Conservation (phyloP, 2,113 vertebrate species). For the Megaleporinus macrocephalus region DNA sequence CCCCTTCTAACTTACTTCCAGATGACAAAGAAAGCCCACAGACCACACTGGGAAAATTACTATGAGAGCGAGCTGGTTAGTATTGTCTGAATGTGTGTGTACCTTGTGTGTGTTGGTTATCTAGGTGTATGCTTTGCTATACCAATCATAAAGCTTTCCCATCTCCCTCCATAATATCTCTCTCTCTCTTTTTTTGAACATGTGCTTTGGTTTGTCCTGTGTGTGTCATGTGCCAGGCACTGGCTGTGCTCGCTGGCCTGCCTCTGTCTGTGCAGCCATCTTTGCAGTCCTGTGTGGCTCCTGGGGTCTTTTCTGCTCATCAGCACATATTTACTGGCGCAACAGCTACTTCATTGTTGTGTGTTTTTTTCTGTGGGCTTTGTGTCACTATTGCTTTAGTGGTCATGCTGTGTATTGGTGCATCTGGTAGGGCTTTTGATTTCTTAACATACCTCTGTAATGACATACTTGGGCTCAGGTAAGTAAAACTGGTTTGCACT, state of each 20-base stretch:
- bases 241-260: conserved; percentile 16
- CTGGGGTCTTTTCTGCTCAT: conserved; percentile 6
- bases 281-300: background rate
- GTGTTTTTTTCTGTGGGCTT: background rate
- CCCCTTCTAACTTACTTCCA: conserved; percentile 87
- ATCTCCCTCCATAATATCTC: background rate
- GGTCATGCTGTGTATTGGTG: background rate
- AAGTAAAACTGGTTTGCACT: background rate
- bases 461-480: background rate
- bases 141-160: background rate
- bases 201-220: background rate
- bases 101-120: conserved; percentile 17
- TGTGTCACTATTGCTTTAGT: background rate
- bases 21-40: conserved; percentile 93
- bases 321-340: conserved; percentile 1
- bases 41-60: conserved; percentile 94
- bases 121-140: conserved; percentile 2
- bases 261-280: background rate
- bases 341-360: background rate
- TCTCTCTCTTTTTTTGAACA: background rate
- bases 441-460: background rate
- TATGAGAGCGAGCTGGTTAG: conserved; percentile 96
- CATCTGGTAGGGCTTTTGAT: background rate
- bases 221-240: background rate
- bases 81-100: conserved; percentile 68